phyloP scores from a whole-genome alignment of 2,888 invertebrate genomes.

The Amphipyra berbera region DNA sequence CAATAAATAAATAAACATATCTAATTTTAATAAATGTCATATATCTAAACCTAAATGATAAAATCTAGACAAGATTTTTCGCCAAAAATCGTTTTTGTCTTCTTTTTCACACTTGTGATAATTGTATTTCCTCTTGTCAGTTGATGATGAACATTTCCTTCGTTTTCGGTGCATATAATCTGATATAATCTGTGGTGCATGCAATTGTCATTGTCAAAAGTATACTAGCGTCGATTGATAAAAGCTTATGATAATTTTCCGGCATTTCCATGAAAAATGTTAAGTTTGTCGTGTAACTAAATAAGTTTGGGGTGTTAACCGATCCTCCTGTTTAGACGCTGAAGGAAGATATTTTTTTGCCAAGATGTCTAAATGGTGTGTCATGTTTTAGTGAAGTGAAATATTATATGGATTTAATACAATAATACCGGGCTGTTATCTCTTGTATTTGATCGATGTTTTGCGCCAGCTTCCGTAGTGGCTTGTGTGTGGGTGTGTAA shows the following conservation, averaged over 20 bases:
- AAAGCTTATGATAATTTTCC: slow-evolving; percentile 22
- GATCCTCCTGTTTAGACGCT: slow-evolving; percentile 3
- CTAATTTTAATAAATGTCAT: too few species aligned
- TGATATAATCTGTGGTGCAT: neutral
- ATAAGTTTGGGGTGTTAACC: slow-evolving; percentile 3
- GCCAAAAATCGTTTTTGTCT: too few species aligned
- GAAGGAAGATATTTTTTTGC: slow-evolving; percentile 27
- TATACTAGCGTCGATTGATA: slow-evolving; percentile 41
- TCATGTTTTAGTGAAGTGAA: slow-evolving; percentile 49
- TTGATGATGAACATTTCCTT: too few species aligned
- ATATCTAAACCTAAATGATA: too few species aligned
- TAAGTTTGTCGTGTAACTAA: slow-evolving; percentile 30
- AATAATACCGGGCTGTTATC: slow-evolving; percentile 35
- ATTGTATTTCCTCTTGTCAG: too few species aligned
- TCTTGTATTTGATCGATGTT: slow-evolving; percentile 19
- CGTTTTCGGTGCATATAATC: too few species aligned
- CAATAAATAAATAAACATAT: too few species aligned
- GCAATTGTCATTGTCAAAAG: slow-evolving; percentile 44
- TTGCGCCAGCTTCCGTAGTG: neutral
- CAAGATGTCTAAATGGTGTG: slow-evolving; percentile 84
- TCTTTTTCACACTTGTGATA: too few species aligned
- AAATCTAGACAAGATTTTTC: too few species aligned
- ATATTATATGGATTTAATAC: slow-evolving; percentile 23
- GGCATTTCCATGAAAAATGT: slow-evolving; percentile 51
- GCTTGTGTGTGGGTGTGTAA: slow-evolving; percentile 17